Evolutionary conservation across 1,140 invertebrate species (phyloP).

Genomic region (Halictus rubicundus): DNA sequence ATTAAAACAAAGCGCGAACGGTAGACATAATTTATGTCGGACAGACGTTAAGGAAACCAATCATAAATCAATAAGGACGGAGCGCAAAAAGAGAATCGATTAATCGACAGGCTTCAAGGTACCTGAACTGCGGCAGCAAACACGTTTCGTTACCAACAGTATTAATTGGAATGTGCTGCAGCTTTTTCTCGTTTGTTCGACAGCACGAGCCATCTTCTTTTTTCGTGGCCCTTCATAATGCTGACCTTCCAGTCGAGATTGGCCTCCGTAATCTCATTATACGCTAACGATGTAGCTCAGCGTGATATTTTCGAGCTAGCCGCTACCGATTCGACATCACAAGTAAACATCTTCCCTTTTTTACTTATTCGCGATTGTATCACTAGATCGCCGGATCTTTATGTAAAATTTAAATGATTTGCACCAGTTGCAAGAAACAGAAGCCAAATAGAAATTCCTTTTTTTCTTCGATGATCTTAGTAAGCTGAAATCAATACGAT

Average conservation of each 20-base stretch:
- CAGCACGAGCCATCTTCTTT: conserved; percentile 43
- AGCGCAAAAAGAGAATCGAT: conserved; percentile 35
- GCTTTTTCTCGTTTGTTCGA: conserved; percentile 52
- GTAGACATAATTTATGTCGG: conserved; percentile 12
- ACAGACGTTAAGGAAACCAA: neutral
- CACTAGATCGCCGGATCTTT: too few species aligned
- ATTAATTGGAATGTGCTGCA: conserved; percentile 66
- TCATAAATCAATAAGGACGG: conserved; percentile 25
- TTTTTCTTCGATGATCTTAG: too few species aligned
- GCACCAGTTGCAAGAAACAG: too few species aligned
- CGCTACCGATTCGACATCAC: conserved; percentile 50
- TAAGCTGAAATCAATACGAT: too few species aligned
- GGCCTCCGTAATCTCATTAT: conserved; percentile 69
- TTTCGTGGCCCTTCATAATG: conserved; percentile 42
- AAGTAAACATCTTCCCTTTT: neutral
- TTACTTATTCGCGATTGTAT: too few species aligned
- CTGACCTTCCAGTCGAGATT: conserved; percentile 32
- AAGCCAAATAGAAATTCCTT: too few species aligned
- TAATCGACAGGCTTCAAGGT: conserved; percentile 26
- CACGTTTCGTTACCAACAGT: conserved; percentile 45
- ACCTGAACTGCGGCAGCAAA: conserved; percentile 17
- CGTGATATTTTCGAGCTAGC: conserved; percentile 60
- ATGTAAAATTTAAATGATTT: too few species aligned
- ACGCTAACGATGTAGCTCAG: conserved; percentile 68
- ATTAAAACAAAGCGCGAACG: conserved; percentile 7